Conservation (phyloP, 2,888 invertebrate genomes). For the Trisateles emortualis region DNA sequence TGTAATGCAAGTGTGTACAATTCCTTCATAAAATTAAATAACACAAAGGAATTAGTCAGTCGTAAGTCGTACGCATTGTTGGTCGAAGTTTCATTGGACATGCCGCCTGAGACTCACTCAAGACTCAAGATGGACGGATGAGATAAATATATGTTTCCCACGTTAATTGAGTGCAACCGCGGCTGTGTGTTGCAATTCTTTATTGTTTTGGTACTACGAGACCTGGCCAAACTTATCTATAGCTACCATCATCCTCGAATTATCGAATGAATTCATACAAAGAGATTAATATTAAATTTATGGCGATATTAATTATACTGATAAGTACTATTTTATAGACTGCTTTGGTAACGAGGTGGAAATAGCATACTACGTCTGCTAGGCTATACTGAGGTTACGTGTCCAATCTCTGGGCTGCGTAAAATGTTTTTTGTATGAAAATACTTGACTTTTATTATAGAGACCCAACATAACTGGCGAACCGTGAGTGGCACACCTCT, state of each 20-base stretch:
- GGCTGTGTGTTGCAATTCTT: constrained; percentile 55
- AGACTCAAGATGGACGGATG: constrained; percentile 46
- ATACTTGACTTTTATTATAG: too few species aligned
- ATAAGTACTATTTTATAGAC: constrained; percentile 12
- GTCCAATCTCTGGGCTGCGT: too few species aligned
- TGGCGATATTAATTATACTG: constrained; percentile 29
- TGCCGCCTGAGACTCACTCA: constrained; percentile 38
- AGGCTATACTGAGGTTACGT: too few species aligned
- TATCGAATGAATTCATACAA: constrained; percentile 30
- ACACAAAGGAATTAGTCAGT: constrained; percentile 56
- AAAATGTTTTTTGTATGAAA: too few species aligned
- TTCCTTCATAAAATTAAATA: constrained; percentile 53
- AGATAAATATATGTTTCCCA: constrained; percentile 65
- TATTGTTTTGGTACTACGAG: constrained; percentile 54
- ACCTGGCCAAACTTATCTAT: constrained; percentile 36
- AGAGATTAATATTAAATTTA: constrained; percentile 36
- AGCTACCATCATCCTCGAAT: constrained; percentile 38
- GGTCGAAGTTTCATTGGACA: constrained; percentile 55
- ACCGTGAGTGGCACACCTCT: too few species aligned
- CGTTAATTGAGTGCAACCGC: constrained; percentile 61
- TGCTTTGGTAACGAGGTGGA: background rate
- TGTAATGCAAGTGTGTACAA: constrained; percentile 36
- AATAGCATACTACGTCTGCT: too few species aligned
- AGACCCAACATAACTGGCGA: too few species aligned
- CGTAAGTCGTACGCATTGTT: constrained; percentile 50